phyloP scores from a whole-genome alignment of 1,140 invertebrate species.

The Thrips palmi region DNA sequence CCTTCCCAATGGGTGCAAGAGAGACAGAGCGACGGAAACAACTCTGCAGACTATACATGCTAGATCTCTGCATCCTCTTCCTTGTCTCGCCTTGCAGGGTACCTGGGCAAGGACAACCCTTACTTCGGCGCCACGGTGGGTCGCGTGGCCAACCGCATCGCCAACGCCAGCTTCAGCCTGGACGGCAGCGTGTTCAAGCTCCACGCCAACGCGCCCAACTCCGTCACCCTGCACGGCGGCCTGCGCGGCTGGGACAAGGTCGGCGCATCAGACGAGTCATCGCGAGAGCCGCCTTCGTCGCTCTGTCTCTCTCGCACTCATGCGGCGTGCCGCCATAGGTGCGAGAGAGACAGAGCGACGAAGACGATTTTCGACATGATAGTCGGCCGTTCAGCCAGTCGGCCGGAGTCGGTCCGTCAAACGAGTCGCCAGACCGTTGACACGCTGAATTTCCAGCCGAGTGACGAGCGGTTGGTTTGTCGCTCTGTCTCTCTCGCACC shows the following conservation, averaged over 20 bases:
- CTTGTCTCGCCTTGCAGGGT: slow-evolving; percentile 26
- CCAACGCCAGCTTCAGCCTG: slow-evolving; percentile 42
- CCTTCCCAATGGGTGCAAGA: too few relatives aligned
- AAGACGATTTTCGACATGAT: too few relatives aligned
- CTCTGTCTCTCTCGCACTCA: background rate
- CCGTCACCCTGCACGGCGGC: slow-evolving; percentile 78
- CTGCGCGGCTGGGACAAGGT: slow-evolving; percentile 70
- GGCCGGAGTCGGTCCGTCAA: too few relatives aligned
- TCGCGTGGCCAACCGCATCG: slow-evolving; percentile 70
- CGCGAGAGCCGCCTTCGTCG: background rate
- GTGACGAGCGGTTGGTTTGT: background rate
- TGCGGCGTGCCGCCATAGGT: background rate
- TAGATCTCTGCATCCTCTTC: too few relatives aligned
- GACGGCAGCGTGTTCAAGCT: slow-evolving; percentile 46
- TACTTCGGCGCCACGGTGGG: slow-evolving; percentile 80
- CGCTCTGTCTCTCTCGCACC: background rate
- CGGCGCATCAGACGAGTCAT: background rate
- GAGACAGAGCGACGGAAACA: too few relatives aligned
- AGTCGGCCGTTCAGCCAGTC: too few relatives aligned
- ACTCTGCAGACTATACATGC: too few relatives aligned
- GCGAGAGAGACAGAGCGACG: too few relatives aligned
- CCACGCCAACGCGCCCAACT: slow-evolving; percentile 45
- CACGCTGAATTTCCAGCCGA: background rate
- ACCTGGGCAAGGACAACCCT: slow-evolving; percentile 36
- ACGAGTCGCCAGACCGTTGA: background rate